phyloP scores from a whole-genome alignment of 1,140 invertebrate genomes.

The Hyles vespertilio region DNA sequence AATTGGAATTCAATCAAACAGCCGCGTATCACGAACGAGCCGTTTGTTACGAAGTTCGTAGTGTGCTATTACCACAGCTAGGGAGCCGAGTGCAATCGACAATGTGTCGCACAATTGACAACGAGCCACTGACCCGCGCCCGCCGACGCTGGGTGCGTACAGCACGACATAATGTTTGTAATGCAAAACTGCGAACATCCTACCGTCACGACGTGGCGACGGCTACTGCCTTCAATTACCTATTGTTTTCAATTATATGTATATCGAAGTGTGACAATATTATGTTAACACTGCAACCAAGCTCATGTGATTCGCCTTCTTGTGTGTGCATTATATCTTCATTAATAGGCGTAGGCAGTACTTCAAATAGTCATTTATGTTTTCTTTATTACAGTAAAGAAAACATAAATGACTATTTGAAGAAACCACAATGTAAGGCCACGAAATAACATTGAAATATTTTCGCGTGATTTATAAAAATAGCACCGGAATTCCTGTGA shows the following conservation, averaged over 20 bases:
- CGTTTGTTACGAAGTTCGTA: constrained; percentile 19
- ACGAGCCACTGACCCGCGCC: constrained; percentile 27
- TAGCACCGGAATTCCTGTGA: constrained; percentile 22
- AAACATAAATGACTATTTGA: too few species aligned
- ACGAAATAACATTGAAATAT: not conserved
- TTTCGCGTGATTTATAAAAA: constrained; percentile 4
- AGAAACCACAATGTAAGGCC: too few species aligned
- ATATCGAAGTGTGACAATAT: not conserved
- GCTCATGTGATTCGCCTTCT: too few species aligned
- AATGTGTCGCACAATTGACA: constrained; percentile 34
- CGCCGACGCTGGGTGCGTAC: constrained; percentile 13
- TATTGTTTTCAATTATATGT: constrained; percentile 3
- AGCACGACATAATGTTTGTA: constrained; percentile 34
- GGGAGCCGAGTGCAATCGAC: constrained; percentile 28
- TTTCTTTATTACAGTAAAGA: too few species aligned
- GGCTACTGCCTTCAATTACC: not conserved
- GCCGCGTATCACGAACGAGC: constrained; percentile 18
- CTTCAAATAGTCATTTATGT: too few species aligned
- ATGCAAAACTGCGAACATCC: constrained; percentile 58
- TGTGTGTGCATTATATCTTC: too few species aligned
- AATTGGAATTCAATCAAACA: constrained; percentile 38
- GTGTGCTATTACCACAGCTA: constrained; percentile 19
- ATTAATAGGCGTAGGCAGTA: too few species aligned
- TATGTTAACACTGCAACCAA: too few species aligned
- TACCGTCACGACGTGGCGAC: constrained; percentile 30